Evolutionary conservation across 1,140 invertebrate genomes (phyloP), one percentile per base, ranked within the genome.

Genomic region (Platyscapa corneri): DNA sequence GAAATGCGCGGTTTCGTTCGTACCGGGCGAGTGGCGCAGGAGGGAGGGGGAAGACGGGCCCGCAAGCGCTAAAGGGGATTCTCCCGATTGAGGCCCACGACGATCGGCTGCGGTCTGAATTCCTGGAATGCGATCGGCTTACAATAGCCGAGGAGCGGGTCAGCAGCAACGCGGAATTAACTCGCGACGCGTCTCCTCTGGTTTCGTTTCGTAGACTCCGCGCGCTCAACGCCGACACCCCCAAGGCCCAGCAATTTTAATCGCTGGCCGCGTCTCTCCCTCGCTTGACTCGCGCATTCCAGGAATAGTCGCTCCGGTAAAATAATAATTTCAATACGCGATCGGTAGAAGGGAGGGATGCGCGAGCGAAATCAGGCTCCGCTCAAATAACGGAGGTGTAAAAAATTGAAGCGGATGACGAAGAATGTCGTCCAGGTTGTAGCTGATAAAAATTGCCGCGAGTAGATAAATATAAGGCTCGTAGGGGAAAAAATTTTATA

Each of bases 381-480:
- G 12, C 67, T 72, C 39, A 34, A 70, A 30, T 6, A 32, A 34
- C 1, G 3, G 70, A 64, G 70, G 49, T 27, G 56, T n/a, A 82
- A 74, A 82, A 53, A 70, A 56, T 14, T 0, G 16, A 56, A 82
- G 16, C 23, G n/a, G 32, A n/a, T 5, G 10, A 75, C 75, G 42
- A 82, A 82, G 30, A 49, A 72, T 72, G 67, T 82, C 46, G 46
- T 34, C 46, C 14, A 32, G 10, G 18, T 23, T 27, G 20, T 6
- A 60, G 20, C 42, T 32, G 2, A 2, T 8, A 74, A 83, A 83
- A 83, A 83, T 72, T 46, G 30, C 23, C n/a, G n/a, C n/a, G 37
- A 64, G 81, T 83, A 83, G 37, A 75, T 83, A 76, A 83, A 83
- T 76, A 83, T 56, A 83, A 64, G n/a, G 34, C 27, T 23, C 18